A percentile compares a stretch with the other conserved stretches of the same genome.
Conservation (phyloP, 92 coral and sea anemone genomes). For the Epizoanthus scotinus region DNA sequence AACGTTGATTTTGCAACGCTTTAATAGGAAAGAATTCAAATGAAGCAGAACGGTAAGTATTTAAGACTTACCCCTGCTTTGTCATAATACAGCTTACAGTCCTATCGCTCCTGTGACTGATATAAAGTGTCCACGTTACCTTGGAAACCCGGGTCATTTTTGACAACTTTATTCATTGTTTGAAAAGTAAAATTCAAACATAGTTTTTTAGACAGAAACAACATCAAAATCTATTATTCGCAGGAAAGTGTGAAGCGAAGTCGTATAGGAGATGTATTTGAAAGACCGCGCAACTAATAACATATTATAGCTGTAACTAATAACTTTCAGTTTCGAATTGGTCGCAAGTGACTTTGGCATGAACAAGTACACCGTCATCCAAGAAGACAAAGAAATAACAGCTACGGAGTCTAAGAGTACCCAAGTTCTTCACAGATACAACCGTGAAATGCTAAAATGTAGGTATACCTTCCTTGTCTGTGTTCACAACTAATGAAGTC, state of each 20-base stretch:
- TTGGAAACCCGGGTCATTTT: neutral
- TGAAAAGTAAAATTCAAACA: neutral
- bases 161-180: neutral
- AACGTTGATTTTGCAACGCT: neutral
- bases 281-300: too few relatives aligned
- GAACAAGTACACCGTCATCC: neutral
- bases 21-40: neutral
- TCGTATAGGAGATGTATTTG: too few relatives aligned
- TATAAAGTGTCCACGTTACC: neutral
- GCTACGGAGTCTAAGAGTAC: slow-evolving; percentile 7
- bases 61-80: too few relatives aligned
- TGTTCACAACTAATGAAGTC: neutral
- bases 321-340: too few relatives aligned
- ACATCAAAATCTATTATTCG: neutral
- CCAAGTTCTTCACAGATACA: slow-evolving; percentile 53
- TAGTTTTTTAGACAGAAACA: neutral
- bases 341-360: too few relatives aligned
- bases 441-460: slow-evolving; percentile 64
- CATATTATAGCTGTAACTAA: too few relatives aligned
- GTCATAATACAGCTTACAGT: too few relatives aligned
- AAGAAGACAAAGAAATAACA: slow-evolving; percentile 7
- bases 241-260: neutral
- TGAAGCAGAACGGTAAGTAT: neutral
- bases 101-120: neutral
- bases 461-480: slow-evolving; percentile 21